These are phyloP conservation scores for Nothoprocta perdicaria DNA, from an alignment of 2,113 vertebrate genomes.

Conservation along the genomic window DNA sequence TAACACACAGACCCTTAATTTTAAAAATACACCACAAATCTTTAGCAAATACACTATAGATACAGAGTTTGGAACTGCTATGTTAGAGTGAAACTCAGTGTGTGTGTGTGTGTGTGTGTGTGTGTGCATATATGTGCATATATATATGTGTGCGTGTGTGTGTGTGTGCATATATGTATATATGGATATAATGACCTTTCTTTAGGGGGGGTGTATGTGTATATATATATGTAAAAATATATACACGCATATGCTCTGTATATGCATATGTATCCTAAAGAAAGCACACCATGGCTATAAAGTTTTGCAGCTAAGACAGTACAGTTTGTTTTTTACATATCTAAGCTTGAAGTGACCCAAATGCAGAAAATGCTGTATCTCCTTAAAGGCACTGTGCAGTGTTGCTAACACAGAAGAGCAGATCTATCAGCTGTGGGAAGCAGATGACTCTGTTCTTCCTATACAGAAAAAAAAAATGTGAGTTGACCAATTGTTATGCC, in stretches of 20 bases:
- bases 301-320: not conserved
- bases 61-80: not conserved
- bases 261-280: not conserved
- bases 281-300: not conserved
- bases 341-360: not conserved
- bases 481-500: not conserved
- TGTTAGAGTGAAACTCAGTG: not conserved
- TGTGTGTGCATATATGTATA: too few species aligned
- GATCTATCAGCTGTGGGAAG: not conserved
- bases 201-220: too few species aligned
- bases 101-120: too few species aligned
- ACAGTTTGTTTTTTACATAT: not conserved
- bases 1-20: not conserved
- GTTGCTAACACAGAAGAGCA: not conserved
- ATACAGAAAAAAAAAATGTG: not conserved
- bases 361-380: not conserved
- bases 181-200: too few species aligned
- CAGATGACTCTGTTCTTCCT: not conserved
- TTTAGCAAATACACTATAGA: not conserved
- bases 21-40: not conserved
- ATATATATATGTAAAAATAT: too few species aligned
- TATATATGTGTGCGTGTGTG: too few species aligned
- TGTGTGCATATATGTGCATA: too few species aligned
- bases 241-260: too few species aligned
- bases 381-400: fast-evolving